A percentile compares a stretch with the other conserved stretches of the same genome.
Evolutionary conservation across 2,888 invertebrate genomes (phyloP).

Genomic region (Augiades crinisus): DNA sequence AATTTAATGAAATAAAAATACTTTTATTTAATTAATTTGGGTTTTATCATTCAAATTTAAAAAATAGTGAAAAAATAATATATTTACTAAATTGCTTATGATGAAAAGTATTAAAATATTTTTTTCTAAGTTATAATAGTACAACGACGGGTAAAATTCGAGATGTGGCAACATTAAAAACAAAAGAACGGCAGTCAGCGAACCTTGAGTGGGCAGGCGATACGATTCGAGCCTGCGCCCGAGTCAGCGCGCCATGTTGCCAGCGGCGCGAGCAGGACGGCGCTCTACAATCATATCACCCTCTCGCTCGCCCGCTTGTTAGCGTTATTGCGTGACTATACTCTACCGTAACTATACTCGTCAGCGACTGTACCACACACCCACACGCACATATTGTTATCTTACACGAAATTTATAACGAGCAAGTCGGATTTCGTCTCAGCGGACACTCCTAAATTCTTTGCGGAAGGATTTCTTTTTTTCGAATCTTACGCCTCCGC

Average conservation of each 20-base stretch:
- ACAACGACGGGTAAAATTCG: constrained; percentile 36
- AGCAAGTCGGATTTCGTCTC: constrained; percentile 74
- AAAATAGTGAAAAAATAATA: too few species aligned
- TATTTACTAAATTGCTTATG: too few species aligned
- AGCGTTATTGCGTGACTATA: constrained; percentile 74
- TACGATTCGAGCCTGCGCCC: constrained; percentile 85
- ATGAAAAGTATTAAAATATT: too few species aligned
- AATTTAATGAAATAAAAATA: too few species aligned
- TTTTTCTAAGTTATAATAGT: too few species aligned
- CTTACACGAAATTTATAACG: constrained; percentile 80
- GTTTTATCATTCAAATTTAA: too few species aligned
- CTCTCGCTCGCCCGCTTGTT: constrained; percentile 75
- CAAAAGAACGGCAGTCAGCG: constrained; percentile 83
- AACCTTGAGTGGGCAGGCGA: constrained; percentile 84
- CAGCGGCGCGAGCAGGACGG: constrained; percentile 55
- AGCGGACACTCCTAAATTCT: constrained; percentile 77
- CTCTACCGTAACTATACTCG: constrained; percentile 73
- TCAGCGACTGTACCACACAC: constrained; percentile 76
- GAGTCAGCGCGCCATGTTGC: constrained; percentile 80
- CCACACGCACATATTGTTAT: constrained; percentile 78
- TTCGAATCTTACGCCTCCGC: constrained; percentile 53
- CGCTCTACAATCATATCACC: constrained; percentile 47
- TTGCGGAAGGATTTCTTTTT: constrained; percentile 71
- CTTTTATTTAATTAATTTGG: neutral
- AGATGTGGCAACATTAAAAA: constrained; percentile 74